Conservation (phyloP, 2,113 vertebrate species). For the Ctenodactylus gundi region DNA sequence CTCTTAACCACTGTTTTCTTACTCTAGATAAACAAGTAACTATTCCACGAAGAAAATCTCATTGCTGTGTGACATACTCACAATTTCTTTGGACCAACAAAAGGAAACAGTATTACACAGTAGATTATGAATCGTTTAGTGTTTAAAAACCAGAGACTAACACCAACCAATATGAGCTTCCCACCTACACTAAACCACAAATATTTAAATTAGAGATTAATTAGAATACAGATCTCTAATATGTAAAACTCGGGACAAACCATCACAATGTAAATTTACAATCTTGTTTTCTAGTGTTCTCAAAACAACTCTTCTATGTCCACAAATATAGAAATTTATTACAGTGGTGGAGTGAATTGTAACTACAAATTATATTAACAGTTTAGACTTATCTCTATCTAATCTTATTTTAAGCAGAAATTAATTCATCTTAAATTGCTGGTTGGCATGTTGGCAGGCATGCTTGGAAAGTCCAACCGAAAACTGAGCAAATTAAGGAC, state of each 20-base stretch:
- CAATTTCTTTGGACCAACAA: neutral
- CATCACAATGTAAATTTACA: neutral
- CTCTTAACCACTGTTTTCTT: neutral
- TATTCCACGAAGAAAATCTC: neutral
- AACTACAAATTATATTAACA: neutral
- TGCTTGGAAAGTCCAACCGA: conserved; percentile 27
- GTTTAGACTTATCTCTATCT: conserved; percentile 1
- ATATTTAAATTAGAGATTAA: neutral
- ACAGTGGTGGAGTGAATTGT: neutral
- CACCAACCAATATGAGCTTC: neutral
- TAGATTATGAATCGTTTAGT: neutral
- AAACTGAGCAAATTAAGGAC: conserved; percentile 50
- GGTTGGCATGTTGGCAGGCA: neutral
- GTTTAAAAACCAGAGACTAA: neutral
- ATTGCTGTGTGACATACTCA: neutral
- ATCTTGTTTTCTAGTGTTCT: neutral
- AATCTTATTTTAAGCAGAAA: conserved; percentile 32
- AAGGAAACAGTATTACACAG: neutral
- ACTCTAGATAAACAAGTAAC: neutral
- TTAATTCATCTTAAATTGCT: conserved; percentile 35
- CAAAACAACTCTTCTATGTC: conserved; percentile 3
- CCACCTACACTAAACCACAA: neutral
- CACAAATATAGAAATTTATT: neutral
- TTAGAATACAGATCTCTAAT: neutral
- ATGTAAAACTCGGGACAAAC: neutral